A percentile compares a stretch with the other conserved stretches of the same genome.
phyloP scores from a whole-genome alignment of 2,888 invertebrate genomes.

The Odontomyia ornata region DNA sequence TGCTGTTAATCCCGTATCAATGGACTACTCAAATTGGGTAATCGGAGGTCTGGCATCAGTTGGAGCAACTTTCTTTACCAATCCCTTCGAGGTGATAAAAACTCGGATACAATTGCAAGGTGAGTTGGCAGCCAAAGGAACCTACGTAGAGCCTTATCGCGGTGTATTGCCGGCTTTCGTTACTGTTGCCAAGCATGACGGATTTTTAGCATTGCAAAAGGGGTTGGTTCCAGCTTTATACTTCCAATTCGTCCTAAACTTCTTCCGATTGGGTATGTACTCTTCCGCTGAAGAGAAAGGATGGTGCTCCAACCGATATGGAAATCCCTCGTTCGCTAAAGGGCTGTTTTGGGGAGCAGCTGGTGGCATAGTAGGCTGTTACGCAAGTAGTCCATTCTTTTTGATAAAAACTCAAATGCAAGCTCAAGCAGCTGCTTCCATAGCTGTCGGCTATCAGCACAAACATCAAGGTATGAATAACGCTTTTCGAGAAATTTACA shows the following conservation, averaged over 20 bases:
- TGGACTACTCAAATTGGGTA: constrained; percentile 59
- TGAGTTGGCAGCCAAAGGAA: constrained; percentile 77
- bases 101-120: constrained; percentile 90
- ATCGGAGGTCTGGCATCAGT: constrained; percentile 80
- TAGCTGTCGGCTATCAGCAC: constrained; percentile 91
- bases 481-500: constrained; percentile 71
- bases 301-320: constrained; percentile 68
- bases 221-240: constrained; percentile 86
- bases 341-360: constrained; percentile 78
- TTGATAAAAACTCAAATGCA: constrained; percentile 70
- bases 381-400: constrained; percentile 86
- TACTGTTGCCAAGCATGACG: constrained; percentile 82
- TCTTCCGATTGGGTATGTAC: constrained; percentile 73
- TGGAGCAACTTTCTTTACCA: constrained; percentile 85
- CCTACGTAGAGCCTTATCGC: constrained; percentile 76
- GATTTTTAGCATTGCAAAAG: constrained; percentile 78
- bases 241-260: constrained; percentile 89
- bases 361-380: constrained; percentile 81
- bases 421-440: constrained; percentile 67
- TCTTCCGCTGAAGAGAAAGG: constrained; percentile 76
- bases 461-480: constrained; percentile 72
- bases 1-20: too few relatives aligned
- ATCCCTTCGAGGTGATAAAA: constrained; percentile 83
- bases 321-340: constrained; percentile 71
- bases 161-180: constrained; percentile 82